A percentile compares a stretch with the other conserved stretches of the same genome.
Evolutionary conservation across 2,888 invertebrate species (phyloP).

Genomic region (Hirtodrosophila confusa): DNA sequence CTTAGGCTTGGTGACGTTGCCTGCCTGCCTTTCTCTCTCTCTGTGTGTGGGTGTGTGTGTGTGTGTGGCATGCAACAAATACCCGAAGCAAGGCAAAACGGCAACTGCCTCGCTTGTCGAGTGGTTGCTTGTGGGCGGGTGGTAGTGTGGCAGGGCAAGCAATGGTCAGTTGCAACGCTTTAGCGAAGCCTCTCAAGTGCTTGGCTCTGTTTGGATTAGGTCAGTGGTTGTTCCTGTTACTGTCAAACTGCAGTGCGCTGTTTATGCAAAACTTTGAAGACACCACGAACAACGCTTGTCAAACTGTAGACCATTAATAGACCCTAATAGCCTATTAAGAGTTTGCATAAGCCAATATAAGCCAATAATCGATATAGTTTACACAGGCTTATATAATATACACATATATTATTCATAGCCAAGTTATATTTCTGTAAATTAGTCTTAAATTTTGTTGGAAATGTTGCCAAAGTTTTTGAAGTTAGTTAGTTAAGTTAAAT

Average conservation of each 20-base stretch:
- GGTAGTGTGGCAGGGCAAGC: not conserved
- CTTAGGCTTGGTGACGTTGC: conserved; percentile 25
- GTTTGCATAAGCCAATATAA: too few species aligned
- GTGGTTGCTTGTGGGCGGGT: not conserved
- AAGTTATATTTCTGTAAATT: too few species aligned
- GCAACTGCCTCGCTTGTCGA: conserved; percentile 16
- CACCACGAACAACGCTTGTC: not conserved
- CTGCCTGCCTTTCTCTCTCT: conserved; percentile 1
- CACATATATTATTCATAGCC: too few species aligned
- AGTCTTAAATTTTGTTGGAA: too few species aligned
- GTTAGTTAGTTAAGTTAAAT: too few species aligned
- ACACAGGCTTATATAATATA: too few species aligned
- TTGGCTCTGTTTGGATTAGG: conserved; percentile 22
- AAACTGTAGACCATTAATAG: not conserved
- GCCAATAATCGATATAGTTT: too few species aligned
- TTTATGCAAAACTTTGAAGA: not conserved
- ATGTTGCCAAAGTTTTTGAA: too few species aligned
- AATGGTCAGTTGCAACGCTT: conserved; percentile 7
- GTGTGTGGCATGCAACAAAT: conserved; percentile 29
- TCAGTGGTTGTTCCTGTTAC: conserved; percentile 18
- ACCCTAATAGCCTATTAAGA: too few species aligned
- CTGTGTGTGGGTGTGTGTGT: not conserved
- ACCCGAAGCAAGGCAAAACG: conserved; percentile 12
- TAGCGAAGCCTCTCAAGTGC: conserved; percentile 42
- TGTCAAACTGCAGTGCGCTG: not conserved